Evolutionary conservation across 2,888 invertebrate genomes (phyloP).

Genomic region (Caenorhabditis japonica): DNA sequence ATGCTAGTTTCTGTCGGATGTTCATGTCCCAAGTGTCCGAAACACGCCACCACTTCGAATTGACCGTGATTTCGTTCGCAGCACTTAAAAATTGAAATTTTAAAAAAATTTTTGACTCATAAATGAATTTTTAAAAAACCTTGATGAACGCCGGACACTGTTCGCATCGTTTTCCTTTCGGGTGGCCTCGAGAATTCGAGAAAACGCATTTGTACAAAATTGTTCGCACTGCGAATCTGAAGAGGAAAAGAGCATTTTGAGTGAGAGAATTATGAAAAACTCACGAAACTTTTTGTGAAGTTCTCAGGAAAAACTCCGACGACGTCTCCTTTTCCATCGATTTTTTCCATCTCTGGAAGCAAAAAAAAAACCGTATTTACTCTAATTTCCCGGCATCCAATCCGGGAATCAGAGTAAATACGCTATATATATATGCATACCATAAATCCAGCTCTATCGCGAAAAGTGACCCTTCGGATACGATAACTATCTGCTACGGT

Average conservation of each 20-base stretch:
- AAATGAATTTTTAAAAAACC: too few species aligned
- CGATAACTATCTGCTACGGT: slow-evolving; percentile 8
- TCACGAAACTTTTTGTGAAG: slow-evolving; percentile 44
- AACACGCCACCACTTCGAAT: slow-evolving; percentile 58
- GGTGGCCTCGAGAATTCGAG: slow-evolving; percentile 48
- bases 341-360: slow-evolving; percentile 26
- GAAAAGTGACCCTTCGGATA: slow-evolving; percentile 25
- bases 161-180: slow-evolving; percentile 32
- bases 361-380: neutral
- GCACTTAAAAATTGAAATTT: slow-evolving; percentile 13
- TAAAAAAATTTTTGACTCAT: too few species aligned
- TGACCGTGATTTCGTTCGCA: slow-evolving; percentile 49
- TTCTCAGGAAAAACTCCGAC: slow-evolving; percentile 43
- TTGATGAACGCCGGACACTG: slow-evolving; percentile 61
- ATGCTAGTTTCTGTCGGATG: slow-evolving; percentile 40
- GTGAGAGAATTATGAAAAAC: neutral
- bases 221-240: slow-evolving; percentile 28
- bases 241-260: neutral
- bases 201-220: slow-evolving; percentile 39
- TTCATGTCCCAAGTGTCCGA: slow-evolving; percentile 60
- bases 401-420: too few species aligned
- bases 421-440: slow-evolving; percentile 5
- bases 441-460: slow-evolving; percentile 24
- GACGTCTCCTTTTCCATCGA: slow-evolving; percentile 30
- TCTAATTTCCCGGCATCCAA: too few species aligned